These are phyloP conservation scores for Antechinus flavipes DNA, from an alignment of 2,113 vertebrate genomes.

Conservation along the genomic window DNA sequence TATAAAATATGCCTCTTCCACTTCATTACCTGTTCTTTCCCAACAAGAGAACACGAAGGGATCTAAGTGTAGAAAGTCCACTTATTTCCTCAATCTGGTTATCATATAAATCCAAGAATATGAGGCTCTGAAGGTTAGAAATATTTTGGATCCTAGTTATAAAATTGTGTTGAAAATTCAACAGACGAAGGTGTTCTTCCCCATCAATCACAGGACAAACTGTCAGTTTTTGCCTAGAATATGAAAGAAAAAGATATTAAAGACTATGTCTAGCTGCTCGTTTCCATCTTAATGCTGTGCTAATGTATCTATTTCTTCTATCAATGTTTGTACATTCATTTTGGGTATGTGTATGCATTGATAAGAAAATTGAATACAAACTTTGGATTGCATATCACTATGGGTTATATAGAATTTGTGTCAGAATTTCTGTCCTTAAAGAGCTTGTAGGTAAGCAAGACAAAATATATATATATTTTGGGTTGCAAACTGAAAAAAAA, in stretches of 20 bases:
- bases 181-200: constrained; percentile 89
- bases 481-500: background rate
- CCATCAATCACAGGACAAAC: constrained; percentile 90
- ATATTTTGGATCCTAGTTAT: constrained; percentile 93
- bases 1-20: background rate
- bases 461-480: background rate
- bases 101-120: constrained; percentile 94
- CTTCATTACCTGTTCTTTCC: constrained; percentile 94
- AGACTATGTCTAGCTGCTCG: background rate
- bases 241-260: background rate
- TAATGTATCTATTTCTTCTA: background rate
- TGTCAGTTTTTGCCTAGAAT: constrained; percentile 89
- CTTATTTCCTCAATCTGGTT: constrained; percentile 94
- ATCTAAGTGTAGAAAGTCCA: constrained; percentile 90
- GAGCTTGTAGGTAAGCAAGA: background rate
- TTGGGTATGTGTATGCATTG: background rate
- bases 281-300: background rate
- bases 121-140: constrained; percentile 91
- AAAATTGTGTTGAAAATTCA: constrained; percentile 96
- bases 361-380: background rate
- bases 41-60: constrained; percentile 92
- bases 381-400: too few relatives aligned
- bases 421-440: background rate
- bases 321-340: background rate
- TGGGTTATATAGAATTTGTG: background rate